Percentiles rank a stretch among this genome's conserved stretches.
Conservation (phyloP, 1,140 invertebrate genomes). For the Eurosta solidaginis region DNA sequence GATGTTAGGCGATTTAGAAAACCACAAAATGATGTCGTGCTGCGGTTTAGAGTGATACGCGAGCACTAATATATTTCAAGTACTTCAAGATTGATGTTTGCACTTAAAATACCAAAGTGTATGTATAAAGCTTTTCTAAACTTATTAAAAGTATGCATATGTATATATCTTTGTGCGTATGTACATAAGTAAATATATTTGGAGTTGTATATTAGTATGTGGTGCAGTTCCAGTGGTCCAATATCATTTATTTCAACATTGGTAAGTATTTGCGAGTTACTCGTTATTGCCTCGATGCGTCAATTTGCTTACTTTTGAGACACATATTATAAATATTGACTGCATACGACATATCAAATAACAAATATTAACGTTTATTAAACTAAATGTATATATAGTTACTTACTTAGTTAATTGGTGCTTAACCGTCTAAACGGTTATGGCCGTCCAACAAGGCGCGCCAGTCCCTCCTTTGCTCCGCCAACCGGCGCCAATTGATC, state of each 20-base stretch:
- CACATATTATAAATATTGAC: no score
- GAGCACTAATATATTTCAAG: neutral
- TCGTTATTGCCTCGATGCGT: no score
- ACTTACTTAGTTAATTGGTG: no score
- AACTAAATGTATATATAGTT: no score
- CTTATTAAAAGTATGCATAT: neutral
- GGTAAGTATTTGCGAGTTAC: neutral
- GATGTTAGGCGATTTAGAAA: neutral
- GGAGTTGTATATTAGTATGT: neutral
- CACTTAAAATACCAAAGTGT: neutral
- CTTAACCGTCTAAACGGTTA: no score
- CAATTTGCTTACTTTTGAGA: no score
- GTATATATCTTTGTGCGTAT: neutral
- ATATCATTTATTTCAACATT: constrained; percentile 23
- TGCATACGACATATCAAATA: no score
- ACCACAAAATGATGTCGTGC: constrained; percentile 7
- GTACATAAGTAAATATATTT: neutral
- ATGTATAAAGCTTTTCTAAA: no score
- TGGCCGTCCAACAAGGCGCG: no score
- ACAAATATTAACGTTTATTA: no score
- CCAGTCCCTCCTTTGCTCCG: no score
- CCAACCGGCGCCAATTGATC: no score
- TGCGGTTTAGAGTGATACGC: neutral
- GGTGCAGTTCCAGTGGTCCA: constrained; percentile 7
- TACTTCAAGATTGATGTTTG: neutral